Evolutionary conservation across 2,888 invertebrate species (phyloP).

Genomic region (Pollenia griseotomentosa): DNA sequence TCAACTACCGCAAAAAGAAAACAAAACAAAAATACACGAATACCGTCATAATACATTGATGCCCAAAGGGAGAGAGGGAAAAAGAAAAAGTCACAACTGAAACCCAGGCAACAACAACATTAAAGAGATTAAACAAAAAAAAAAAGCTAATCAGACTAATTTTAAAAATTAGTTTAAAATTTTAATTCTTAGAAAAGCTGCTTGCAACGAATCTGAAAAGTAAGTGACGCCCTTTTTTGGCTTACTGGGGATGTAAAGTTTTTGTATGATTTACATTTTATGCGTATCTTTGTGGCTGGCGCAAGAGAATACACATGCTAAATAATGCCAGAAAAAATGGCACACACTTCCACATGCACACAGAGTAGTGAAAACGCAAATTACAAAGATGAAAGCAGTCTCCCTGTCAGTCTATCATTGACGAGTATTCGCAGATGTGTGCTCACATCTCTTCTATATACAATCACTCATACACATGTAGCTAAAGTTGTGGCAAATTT

Average conservation of each 20-base stretch:
- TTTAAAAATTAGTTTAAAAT: not conserved
- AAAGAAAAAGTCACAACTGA: not conserved
- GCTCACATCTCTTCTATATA: not conserved
- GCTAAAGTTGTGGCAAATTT: conserved; percentile 19
- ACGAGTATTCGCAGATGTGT: conserved; percentile 11
- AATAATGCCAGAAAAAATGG: conserved; percentile 2
- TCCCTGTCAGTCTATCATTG: conserved; percentile 13
- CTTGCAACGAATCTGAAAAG: not conserved
- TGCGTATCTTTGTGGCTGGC: conserved; percentile 36
- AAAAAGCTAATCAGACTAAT: not conserved
- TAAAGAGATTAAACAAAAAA: not conserved
- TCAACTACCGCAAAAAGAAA: conserved; percentile 44
- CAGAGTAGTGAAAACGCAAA: conserved; percentile 6
- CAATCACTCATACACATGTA: not conserved
- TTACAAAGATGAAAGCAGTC: not conserved
- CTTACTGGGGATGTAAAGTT: not conserved
- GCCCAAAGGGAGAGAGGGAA: not conserved
- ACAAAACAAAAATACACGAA: conserved; percentile 30
- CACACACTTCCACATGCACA: not conserved
- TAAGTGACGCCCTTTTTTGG: not conserved
- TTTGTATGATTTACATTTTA: conserved; percentile 28
- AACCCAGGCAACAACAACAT: conserved; percentile 32
- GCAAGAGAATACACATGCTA: conserved; percentile 30
- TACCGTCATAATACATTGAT: not conserved
- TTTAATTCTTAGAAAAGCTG: not conserved